Conservation (phyloP, 1,140 invertebrate genomes). For the Conus ventricosus region DNA sequence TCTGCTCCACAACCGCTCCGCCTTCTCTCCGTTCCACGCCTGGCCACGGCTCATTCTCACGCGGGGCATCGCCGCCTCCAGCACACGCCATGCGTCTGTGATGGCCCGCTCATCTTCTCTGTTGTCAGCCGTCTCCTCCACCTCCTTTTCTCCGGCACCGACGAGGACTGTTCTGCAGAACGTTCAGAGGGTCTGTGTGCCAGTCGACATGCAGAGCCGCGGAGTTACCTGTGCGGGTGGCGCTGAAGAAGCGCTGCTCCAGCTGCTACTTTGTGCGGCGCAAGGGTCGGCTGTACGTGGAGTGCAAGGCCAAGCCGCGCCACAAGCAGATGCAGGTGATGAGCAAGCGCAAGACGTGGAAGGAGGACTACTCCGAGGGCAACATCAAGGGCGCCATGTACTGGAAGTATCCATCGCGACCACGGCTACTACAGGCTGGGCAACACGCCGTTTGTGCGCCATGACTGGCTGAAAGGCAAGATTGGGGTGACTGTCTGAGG, state of each 20-base stretch:
- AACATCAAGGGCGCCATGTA: slow-evolving; percentile 26
- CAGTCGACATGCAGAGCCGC: neutral
- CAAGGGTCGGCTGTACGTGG: slow-evolving; percentile 82
- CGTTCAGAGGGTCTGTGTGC: neutral
- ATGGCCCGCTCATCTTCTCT: neutral
- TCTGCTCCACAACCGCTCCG: neutral
- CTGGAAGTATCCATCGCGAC: slow-evolving; percentile 32
- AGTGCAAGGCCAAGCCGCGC: slow-evolving; percentile 84
- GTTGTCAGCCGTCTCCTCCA: neutral
- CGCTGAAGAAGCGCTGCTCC: slow-evolving; percentile 82
- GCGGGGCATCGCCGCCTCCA: neutral
- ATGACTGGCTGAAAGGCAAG: slow-evolving; percentile 26
- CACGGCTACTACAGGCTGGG: slow-evolving; percentile 39
- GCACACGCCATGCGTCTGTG: neutral
- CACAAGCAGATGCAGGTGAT: slow-evolving; percentile 83
- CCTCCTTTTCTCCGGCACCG: neutral
- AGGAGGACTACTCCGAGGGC: slow-evolving; percentile 50
- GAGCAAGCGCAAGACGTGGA: slow-evolving; percentile 59
- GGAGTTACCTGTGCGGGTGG: slow-evolving; percentile 77
- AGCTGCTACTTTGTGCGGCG: slow-evolving; percentile 84
- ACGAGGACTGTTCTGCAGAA: neutral
- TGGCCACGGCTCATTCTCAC: no score
- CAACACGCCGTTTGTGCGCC: slow-evolving; percentile 7
- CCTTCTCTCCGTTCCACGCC: neutral
- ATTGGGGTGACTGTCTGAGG: slow-evolving; percentile 23